These are phyloP conservation scores for Leucophora obtusa DNA, from an alignment of 2,888 invertebrate species.

Conservation along the genomic window DNA sequence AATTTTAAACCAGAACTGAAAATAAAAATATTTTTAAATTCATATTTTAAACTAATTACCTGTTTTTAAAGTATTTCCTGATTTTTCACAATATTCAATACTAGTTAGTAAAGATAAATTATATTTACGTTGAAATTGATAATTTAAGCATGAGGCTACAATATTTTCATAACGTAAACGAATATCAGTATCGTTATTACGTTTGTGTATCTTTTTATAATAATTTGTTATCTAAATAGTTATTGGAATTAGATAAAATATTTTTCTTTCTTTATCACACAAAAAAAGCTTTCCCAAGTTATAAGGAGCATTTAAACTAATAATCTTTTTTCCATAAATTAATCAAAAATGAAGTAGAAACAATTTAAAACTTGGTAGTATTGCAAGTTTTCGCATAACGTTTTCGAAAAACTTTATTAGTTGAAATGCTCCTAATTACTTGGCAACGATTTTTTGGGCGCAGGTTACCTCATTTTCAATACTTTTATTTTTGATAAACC, in stretches of 20 bases:
- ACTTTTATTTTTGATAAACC: constrained; percentile 3
- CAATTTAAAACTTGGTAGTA: no score
- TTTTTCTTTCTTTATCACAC: no score
- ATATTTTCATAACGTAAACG: constrained; percentile 6
- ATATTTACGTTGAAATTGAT: constrained; percentile 65
- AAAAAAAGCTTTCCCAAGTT: no score
- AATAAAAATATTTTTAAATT: background rate
- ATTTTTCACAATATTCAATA: constrained; percentile 72
- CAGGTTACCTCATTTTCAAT: constrained; percentile 39
- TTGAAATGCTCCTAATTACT: no score
- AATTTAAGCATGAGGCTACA: constrained; percentile 69
- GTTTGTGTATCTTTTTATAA: constrained; percentile 11
- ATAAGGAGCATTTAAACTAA: no score
- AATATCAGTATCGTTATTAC: constrained; percentile 1
- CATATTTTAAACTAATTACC: constrained; percentile 28
- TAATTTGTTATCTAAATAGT: constrained; percentile 42
- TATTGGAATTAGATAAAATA: background rate
- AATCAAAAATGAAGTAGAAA: no score
- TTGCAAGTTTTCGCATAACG: no score
- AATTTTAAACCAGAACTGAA: no score
- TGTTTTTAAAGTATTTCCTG: constrained; percentile 37
- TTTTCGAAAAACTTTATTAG: no score
- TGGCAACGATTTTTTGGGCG: no score
- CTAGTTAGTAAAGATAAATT: constrained; percentile 68
- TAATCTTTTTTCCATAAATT: no score